These are phyloP conservation scores for Ectemnius lituratus DNA, from an alignment of 2,888 invertebrate species.

Conservation along the genomic window DNA sequence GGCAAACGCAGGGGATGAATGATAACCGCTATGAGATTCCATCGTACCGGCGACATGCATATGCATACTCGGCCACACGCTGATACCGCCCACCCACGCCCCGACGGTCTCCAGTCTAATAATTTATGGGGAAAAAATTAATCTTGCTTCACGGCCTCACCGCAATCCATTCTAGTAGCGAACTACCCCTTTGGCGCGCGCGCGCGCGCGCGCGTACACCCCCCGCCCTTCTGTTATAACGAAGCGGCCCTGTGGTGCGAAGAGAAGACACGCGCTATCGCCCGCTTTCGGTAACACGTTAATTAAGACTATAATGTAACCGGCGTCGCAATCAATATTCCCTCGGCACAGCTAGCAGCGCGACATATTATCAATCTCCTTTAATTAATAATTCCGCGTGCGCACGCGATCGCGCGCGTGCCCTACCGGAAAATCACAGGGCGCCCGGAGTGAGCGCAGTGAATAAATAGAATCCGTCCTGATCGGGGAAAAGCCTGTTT, in stretches of 20 bases:
- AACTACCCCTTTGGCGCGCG: not conserved
- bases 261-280: constrained; percentile 20
- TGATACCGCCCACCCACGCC: not conserved
- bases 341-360: not conserved
- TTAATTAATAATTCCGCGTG: not conserved
- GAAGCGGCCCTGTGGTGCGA: not conserved
- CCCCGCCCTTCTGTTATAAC: too few relatives aligned
- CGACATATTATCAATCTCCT: not conserved
- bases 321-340: constrained; percentile 21
- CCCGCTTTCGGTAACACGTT: constrained; percentile 32
- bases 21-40: constrained; percentile 46
- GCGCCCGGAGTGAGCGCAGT: too few relatives aligned
- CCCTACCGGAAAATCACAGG: too few relatives aligned
- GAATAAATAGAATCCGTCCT: too few relatives aligned
- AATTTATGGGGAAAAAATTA: constrained; percentile 44
- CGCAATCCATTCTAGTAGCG: not conserved
- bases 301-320: constrained; percentile 42
- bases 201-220: too few relatives aligned
- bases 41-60: constrained; percentile 46
- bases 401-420: too few relatives aligned
- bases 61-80: constrained; percentile 18
- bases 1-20: constrained; percentile 26
- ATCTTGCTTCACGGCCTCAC: not conserved
- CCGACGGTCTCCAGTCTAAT: not conserved
- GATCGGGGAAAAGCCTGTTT: too few relatives aligned